Percentiles rank a stretch among this genome's conserved stretches.
These are phyloP conservation scores for Litoditis marina DNA, from an alignment of 2,888 invertebrate genomes.

Conservation along the genomic window DNA sequence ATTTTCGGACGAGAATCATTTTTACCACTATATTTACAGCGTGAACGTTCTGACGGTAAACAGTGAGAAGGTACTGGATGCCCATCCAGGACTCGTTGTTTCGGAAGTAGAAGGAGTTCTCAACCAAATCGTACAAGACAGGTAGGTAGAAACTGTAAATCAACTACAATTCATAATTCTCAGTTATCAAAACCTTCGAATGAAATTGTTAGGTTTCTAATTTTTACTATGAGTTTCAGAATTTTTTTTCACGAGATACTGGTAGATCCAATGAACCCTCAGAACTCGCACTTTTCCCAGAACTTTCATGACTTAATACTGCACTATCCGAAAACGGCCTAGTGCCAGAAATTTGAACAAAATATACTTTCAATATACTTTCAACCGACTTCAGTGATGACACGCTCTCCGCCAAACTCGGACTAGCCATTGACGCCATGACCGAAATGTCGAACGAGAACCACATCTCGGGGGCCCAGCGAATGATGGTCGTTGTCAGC, in stretches of 20 bases:
- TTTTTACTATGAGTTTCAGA: too few relatives aligned
- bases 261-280: too few relatives aligned
- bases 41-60: slow-evolving; percentile 52
- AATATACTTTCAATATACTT: not conserved
- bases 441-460: slow-evolving; percentile 44
- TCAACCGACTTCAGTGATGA: slow-evolving; percentile 38
- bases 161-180: not conserved
- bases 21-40: too few relatives aligned
- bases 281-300: too few relatives aligned
- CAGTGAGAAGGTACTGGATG: slow-evolving; percentile 40
- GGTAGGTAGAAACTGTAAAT: slow-evolving; percentile 2
- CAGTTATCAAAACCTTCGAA: too few relatives aligned
- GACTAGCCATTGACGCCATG: slow-evolving; percentile 47
- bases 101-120: slow-evolving; percentile 23
- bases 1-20: too few relatives aligned
- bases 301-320: too few relatives aligned
- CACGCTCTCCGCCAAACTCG: slow-evolving; percentile 46
- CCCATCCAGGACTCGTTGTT: slow-evolving; percentile 17
- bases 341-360: too few relatives aligned
- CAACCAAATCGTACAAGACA: slow-evolving; percentile 12
- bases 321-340: too few relatives aligned
- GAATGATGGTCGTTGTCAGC: slow-evolving; percentile 48
- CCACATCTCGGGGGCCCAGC: slow-evolving; percentile 42
- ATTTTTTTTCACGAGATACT: too few relatives aligned
- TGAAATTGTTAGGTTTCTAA: too few relatives aligned